Evolutionary conservation across 1,140 invertebrate species (phyloP).

Genomic region (Eubasilissa regina): DNA sequence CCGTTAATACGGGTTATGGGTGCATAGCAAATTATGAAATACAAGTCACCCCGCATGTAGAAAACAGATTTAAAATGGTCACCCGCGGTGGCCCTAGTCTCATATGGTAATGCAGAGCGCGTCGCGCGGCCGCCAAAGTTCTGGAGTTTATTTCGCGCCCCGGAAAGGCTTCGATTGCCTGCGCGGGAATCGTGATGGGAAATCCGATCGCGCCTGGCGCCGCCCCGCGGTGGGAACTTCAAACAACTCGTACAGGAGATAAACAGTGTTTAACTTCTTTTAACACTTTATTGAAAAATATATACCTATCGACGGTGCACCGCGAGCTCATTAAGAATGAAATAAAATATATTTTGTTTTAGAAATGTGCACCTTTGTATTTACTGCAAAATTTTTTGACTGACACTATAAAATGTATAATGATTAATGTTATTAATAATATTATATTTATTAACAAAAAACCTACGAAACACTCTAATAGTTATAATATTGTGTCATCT

Average conservation of each 20-base stretch:
- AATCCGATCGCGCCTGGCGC: neutral
- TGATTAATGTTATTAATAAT: no score
- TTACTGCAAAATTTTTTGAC: no score
- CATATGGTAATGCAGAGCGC: conserved; percentile 37
- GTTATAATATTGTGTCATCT: no score
- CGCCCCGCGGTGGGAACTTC: neutral
- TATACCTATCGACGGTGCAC: neutral
- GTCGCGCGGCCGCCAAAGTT: conserved; percentile 37
- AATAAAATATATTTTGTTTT: no score
- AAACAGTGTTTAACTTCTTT: conserved; percentile 33
- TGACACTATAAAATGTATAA: no score
- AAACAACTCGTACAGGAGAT: conserved; percentile 5
- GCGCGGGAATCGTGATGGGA: conserved; percentile 14
- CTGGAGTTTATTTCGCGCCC: conserved; percentile 46
- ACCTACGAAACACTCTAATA: no score
- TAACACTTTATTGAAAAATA: conserved; percentile 30
- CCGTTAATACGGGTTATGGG: no score
- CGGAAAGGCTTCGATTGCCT: conserved; percentile 35
- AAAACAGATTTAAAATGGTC: neutral
- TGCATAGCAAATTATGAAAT: no score
- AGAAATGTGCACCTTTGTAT: no score
- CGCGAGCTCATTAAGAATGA: no score
- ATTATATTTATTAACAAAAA: no score
- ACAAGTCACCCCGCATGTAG: no score
- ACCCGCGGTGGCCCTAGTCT: conserved; percentile 19